These are phyloP conservation scores for Exocentrus adspersus DNA, from an alignment of 2,888 invertebrate species.

Conservation along the genomic window DNA sequence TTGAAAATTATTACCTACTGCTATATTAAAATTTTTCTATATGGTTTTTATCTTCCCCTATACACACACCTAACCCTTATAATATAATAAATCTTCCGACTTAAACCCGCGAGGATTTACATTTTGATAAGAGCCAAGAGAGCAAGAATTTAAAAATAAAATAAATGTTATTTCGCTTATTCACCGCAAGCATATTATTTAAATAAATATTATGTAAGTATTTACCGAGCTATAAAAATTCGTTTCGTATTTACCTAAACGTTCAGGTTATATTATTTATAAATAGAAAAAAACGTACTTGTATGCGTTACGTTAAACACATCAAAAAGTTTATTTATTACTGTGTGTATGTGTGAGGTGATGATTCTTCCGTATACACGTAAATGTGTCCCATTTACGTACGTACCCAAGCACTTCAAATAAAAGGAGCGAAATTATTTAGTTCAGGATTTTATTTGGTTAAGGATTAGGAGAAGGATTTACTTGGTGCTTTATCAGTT, in stretches of 20 bases:
- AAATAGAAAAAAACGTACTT: slow-evolving; percentile 24
- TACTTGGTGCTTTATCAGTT: too few relatives aligned
- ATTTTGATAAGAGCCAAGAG: slow-evolving; percentile 39
- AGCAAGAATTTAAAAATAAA: slow-evolving; percentile 42
- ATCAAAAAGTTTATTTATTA: slow-evolving; percentile 24
- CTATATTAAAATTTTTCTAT: slow-evolving; percentile 10
- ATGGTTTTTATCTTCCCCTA: slow-evolving; percentile 41
- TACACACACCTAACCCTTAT: slow-evolving; percentile 12
- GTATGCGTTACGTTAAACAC: slow-evolving; percentile 18
- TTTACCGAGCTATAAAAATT: slow-evolving; percentile 41
- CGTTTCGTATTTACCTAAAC: slow-evolving; percentile 34
- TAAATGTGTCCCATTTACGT: not conserved
- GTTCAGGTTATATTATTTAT: slow-evolving; percentile 24
- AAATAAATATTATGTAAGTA: slow-evolving; percentile 45
- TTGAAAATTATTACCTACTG: not conserved
- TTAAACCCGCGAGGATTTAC: slow-evolving; percentile 34
- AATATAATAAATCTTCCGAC: slow-evolving; percentile 27
- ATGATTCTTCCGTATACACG: not conserved
- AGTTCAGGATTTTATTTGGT: too few relatives aligned
- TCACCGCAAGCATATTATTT: slow-evolving; percentile 38
- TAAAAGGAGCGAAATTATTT: not conserved
- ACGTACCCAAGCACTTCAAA: too few relatives aligned
- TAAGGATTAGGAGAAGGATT: too few relatives aligned
- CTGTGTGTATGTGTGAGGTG: not conserved
- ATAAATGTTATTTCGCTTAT: slow-evolving; percentile 48